Evolutionary conservation across 2,888 invertebrate species (phyloP).

Genomic region (Acleris literana): DNA sequence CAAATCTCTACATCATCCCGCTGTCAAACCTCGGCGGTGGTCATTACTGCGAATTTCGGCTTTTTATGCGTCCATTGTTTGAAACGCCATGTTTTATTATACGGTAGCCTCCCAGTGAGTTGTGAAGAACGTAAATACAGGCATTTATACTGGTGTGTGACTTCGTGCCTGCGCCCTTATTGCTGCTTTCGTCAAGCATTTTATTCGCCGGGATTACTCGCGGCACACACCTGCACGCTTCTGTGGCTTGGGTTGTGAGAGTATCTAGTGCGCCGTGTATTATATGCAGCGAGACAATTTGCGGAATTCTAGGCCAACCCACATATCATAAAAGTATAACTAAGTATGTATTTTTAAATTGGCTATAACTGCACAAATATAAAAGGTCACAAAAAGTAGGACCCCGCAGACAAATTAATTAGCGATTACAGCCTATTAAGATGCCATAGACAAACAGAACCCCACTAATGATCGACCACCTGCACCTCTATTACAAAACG

Average conservation of each 20-base stretch:
- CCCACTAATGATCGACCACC: slow-evolving; percentile 74
- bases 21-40: slow-evolving; percentile 30
- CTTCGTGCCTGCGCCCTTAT: slow-evolving; percentile 59
- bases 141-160: slow-evolving; percentile 50
- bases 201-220: slow-evolving; percentile 50
- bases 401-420: slow-evolving; percentile 50
- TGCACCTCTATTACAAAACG: slow-evolving; percentile 64
- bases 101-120: slow-evolving; percentile 61
- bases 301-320: too few species aligned
- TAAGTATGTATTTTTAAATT: background rate
- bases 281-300: too few species aligned
- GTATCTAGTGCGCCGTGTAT: too few species aligned
- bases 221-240: slow-evolving; percentile 2
- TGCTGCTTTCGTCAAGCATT: slow-evolving; percentile 64
- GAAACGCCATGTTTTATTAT: slow-evolving; percentile 57
- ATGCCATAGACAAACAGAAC: slow-evolving; percentile 62
- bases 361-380: background rate
- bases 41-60: slow-evolving; percentile 47
- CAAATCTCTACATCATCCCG: slow-evolving; percentile 33
- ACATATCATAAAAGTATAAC: too few species aligned
- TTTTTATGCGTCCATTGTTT: slow-evolving; percentile 68
- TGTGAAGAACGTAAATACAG: slow-evolving; percentile 58
- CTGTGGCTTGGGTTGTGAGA: background rate
- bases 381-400: slow-evolving; percentile 7
- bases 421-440: slow-evolving; percentile 60